Percentiles rank a stretch among this genome's conserved stretches.
Conservation (phyloP, 2,888 invertebrate species). For the Microctonus brassicae region DNA sequence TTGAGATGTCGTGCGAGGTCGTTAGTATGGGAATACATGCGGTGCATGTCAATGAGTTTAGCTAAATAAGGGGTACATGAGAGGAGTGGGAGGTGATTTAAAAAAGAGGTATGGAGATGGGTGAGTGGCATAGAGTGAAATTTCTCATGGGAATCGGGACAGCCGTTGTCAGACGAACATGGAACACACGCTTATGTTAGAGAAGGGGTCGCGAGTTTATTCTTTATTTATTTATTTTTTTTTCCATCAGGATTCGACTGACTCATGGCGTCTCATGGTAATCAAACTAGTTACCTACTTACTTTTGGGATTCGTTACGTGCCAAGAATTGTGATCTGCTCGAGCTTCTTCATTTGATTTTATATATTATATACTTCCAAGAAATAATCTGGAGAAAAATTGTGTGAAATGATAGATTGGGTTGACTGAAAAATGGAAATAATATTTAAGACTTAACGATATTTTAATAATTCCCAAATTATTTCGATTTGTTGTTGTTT, state of each 20-base stretch:
- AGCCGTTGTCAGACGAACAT: conserved; percentile 55
- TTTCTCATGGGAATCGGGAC: conserved; percentile 67
- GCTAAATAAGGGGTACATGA: conserved; percentile 36
- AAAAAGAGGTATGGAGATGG: conserved; percentile 39
- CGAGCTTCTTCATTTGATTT: background rate
- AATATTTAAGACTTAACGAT: background rate
- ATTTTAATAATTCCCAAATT: background rate
- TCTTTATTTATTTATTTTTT: background rate
- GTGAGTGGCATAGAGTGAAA: conserved; percentile 51
- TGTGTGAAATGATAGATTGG: too few species aligned
- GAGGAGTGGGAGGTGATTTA: conserved; percentile 18
- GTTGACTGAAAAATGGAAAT: background rate
- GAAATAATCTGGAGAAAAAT: too few species aligned
- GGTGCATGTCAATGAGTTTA: conserved; percentile 69
- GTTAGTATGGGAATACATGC: conserved; percentile 61
- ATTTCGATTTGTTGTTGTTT: background rate
- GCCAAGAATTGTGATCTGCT: conserved; percentile 54
- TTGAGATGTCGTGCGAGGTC: conserved; percentile 52
- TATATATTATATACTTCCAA: too few species aligned
- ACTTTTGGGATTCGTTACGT: conserved; percentile 63
- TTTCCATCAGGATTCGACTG: conserved; percentile 50
- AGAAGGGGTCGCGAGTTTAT: conserved; percentile 29
- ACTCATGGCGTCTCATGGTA: conserved; percentile 64
- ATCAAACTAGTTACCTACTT: conserved; percentile 67
- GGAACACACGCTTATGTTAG: conserved; percentile 23